phyloP scores from a whole-genome alignment of 2,888 invertebrate species.

The Pollenia labialis region DNA sequence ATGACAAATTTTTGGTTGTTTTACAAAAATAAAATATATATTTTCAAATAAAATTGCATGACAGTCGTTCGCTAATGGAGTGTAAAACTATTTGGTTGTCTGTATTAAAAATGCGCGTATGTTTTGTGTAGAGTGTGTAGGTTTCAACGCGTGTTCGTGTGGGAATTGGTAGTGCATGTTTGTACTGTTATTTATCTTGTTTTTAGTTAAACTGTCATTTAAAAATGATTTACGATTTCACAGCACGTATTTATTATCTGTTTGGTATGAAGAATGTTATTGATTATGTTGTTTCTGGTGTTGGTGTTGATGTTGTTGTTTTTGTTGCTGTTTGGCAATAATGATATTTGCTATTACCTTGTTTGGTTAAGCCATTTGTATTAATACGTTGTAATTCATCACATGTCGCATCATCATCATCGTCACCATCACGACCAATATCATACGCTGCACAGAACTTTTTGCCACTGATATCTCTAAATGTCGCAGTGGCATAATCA shows the following conservation, averaged over 20 bases:
- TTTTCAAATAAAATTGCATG: constrained; percentile 56
- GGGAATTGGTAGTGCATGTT: background rate
- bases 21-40: constrained; percentile 49
- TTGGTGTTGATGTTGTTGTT: constrained; percentile 20
- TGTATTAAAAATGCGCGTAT: constrained; percentile 12
- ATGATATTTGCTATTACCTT: constrained; percentile 65
- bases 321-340: constrained; percentile 5
- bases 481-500: constrained; percentile 34
- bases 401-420: constrained; percentile 65
- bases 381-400: constrained; percentile 74
- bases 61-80: constrained; percentile 56
- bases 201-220: constrained; percentile 35
- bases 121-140: background rate
- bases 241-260: constrained; percentile 56
- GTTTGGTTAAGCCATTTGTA: constrained; percentile 65
- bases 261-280: constrained; percentile 33
- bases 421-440: constrained; percentile 60
- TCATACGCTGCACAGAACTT: constrained; percentile 62
- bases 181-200: background rate
- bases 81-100: constrained; percentile 60
- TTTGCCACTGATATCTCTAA: constrained; percentile 60
- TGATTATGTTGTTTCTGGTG: constrained; percentile 37
- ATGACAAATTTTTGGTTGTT: constrained; percentile 59
- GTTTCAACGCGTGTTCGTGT: constrained; percentile 4
- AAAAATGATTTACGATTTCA: constrained; percentile 53